Evolutionary conservation across 2,113 vertebrate genomes (phyloP).

Genomic region (Callopanchax toddi): DNA sequence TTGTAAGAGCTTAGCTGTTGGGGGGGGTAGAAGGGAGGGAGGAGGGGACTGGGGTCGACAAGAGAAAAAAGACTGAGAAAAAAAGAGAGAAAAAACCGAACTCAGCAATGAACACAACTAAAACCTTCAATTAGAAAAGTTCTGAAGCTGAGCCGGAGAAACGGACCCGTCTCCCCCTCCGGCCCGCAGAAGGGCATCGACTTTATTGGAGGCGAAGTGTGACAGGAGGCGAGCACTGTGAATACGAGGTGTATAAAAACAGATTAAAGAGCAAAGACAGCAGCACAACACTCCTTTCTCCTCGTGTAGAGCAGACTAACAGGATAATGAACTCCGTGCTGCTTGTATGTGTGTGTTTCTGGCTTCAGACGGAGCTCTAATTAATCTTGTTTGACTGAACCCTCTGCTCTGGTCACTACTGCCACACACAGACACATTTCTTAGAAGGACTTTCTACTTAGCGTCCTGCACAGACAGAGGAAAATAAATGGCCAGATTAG

Average conservation of each 20-base stretch:
- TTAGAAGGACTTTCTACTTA: constrained; percentile 63
- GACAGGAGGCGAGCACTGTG: constrained; percentile 28
- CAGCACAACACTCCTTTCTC: constrained; percentile 31
- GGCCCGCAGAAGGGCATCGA: not conserved
- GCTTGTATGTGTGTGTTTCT: constrained; percentile 1
- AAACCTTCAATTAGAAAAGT: constrained; percentile 78
- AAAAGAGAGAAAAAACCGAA: constrained; percentile 84
- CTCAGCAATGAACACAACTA: constrained; percentile 84
- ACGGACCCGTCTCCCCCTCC: constrained; percentile 55
- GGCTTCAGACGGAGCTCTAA: constrained; percentile 60
- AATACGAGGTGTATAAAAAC: too few species aligned
- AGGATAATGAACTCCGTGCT: constrained; percentile 36
- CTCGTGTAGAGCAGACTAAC: constrained; percentile 24
- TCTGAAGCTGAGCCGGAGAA: constrained; percentile 63
- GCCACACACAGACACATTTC: constrained; percentile 60
- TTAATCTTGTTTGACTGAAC: constrained; percentile 72
- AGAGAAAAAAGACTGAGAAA: too few species aligned
- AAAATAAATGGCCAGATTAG: constrained; percentile 59
- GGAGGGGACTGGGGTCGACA: constrained; percentile 53
- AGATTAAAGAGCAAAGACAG: constrained; percentile 41
- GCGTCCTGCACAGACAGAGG: constrained; percentile 9
- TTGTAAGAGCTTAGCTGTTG: constrained; percentile 79
- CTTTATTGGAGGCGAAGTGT: constrained; percentile 36
- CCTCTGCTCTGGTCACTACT: constrained; percentile 50
- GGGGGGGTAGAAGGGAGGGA: constrained; percentile 20